These are phyloP conservation scores for Gambusia yucatana DNA, from an alignment of 2,797 vertebrate genomes.

Conservation along the genomic window DNA sequence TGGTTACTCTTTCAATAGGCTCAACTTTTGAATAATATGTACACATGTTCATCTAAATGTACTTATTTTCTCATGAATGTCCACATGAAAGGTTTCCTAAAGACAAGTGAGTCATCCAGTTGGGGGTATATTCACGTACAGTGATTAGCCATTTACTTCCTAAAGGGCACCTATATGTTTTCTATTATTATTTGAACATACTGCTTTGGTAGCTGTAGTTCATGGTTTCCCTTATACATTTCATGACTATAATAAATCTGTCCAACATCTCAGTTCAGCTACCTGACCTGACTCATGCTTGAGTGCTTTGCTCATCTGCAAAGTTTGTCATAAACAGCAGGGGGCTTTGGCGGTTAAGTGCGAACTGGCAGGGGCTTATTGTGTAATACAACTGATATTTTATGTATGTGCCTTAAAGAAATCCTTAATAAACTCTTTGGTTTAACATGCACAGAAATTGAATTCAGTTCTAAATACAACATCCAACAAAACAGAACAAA, in stretches of 20 bases:
- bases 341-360: constrained; percentile 38
- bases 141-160: constrained; percentile 29
- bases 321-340: constrained; percentile 24
- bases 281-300: background rate
- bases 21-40: constrained; percentile 66
- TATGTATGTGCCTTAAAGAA: constrained; percentile 65
- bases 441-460: constrained; percentile 76
- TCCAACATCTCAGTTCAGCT: constrained; percentile 9
- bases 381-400: constrained; percentile 36
- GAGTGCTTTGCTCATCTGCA: constrained; percentile 10
- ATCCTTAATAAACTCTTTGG: constrained; percentile 80
- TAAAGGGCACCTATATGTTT: constrained; percentile 28
- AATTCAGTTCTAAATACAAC: constrained; percentile 51
- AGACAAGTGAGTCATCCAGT: constrained; percentile 51
- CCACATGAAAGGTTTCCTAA: constrained; percentile 51
- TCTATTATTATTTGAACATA: constrained; percentile 4
- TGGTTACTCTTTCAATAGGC: constrained; percentile 56
- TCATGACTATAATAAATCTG: constrained; percentile 14
- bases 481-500: constrained; percentile 38
- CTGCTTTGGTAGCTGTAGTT: constrained; percentile 16
- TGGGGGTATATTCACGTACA: constrained; percentile 53
- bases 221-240: background rate
- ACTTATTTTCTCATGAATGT: constrained; percentile 36
- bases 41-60: constrained; percentile 66
- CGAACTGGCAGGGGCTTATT: constrained; percentile 30